phyloP scores from a whole-genome alignment of 2,888 invertebrate genomes.

The Diplolepis rosae region DNA sequence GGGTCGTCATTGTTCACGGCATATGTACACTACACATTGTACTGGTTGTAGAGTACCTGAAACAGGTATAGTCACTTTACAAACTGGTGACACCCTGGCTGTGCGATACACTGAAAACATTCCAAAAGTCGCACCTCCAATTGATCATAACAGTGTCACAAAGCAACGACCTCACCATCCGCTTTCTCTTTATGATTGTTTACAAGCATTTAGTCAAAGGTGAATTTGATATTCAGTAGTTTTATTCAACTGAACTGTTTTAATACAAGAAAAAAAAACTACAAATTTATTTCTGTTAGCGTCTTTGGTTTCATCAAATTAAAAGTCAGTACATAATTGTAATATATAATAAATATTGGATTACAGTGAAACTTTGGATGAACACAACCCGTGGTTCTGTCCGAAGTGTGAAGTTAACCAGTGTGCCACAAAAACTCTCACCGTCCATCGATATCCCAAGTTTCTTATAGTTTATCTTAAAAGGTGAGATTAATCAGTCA shows the following conservation, averaged over 20 bases:
- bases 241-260: no score
- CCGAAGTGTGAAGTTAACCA: slow-evolving; percentile 78
- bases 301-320: no score
- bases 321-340: no score
- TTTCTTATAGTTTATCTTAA: slow-evolving; percentile 80
- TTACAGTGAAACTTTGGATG: slow-evolving; percentile 78
- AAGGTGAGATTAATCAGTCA: slow-evolving; percentile 65
- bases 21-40: slow-evolving; percentile 77
- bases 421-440: slow-evolving; percentile 79
- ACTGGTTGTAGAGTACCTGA: slow-evolving; percentile 76
- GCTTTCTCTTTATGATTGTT: slow-evolving; percentile 78
- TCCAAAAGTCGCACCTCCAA: slow-evolving; percentile 67
- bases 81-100: slow-evolving; percentile 76
- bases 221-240: slow-evolving; percentile 50
- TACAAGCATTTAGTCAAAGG: slow-evolving; percentile 79
- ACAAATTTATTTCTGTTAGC: no score
- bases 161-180: slow-evolving; percentile 74
- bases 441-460: slow-evolving; percentile 79
- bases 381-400: slow-evolving; percentile 81
- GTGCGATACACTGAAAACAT: slow-evolving; percentile 72
- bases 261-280: no score
- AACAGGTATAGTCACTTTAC: slow-evolving; percentile 74
- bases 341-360: background rate
- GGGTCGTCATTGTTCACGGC: slow-evolving; percentile 78
- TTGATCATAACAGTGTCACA: slow-evolving; percentile 75